Base-by-base conservation (phyloP, 2,888 invertebrate species). In the Acrobasis suavella region DNA sequence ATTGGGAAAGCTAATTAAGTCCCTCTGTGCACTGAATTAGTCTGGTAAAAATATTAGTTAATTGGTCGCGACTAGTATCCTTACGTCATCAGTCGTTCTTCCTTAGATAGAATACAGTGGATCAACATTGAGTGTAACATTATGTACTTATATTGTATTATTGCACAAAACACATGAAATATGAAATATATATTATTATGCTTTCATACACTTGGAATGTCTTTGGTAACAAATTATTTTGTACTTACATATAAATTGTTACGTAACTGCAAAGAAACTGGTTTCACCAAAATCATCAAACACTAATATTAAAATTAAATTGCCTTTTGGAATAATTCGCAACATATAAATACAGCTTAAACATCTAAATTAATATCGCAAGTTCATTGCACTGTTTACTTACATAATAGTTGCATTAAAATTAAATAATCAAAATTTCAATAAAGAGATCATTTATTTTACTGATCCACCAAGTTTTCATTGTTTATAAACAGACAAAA, bases 161-260 rank as follows among this genome's bases (percentile, higher is more conserved):
- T 22, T 51, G 51, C 32, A 12, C 22, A 51, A 8, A 17, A 14
- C 22, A 7, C 37, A 55, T 15, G 12, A 38, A 15, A 50, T n/a
- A n/a, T n/a, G n/a, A n/a, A n/a, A n/a, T n/a, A n/a, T n/a, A n/a
- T n/a, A 38, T 10, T 51, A 61, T 54, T 54, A 54, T 61, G 61
- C 55, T 46, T 54, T 16, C 7, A 42, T n/a, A 61, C 39, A 38
- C 37, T 55, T 51, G 56, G 66, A 63, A 70, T 50, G 55, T 78
- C 79, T 79, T 81, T 82, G 82, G 82, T 82, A 80, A 80, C 73
- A 65, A n/a, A 72, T 68, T 60, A 70, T 68, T 82, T 83, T 83
- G 82, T 82, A 83, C 82, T 82, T 77, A 61, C 3, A 56, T 55
- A 63, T 54, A 49, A 54, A 58, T 58, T 62, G 42, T 42, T 49